Base-by-base conservation (phyloP, 2,113 vertebrate species). In the Misgurnus mizolepis region DNA sequence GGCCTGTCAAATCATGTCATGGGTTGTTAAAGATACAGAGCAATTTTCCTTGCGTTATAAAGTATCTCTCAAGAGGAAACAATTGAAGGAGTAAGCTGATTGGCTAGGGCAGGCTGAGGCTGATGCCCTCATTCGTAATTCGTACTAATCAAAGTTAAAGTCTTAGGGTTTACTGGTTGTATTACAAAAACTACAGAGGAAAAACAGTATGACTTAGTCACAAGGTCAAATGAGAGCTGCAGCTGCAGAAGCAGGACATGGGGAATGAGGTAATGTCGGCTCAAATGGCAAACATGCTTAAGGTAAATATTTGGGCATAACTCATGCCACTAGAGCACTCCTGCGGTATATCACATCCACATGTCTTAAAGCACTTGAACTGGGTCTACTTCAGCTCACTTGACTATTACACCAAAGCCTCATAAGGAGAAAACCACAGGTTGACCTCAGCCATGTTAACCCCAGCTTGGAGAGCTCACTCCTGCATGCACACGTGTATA, bases 221-320 rank as follows among this genome's bases (percentile, higher is more conserved):
- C 41, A 27, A 43, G 72, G 82, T 86, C 85, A 85, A 86, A 82
- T 86, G 18, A 83, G 0, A 34, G 72, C 39, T 49, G 72, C 78
- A 45, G 43, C 18, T 27, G 27, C 50, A 40, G 53, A 4, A 41
- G 62, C 3, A 22, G 65, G 34, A 56, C 22, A 45, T 50, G 56
- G 69, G 22, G 6, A n/a, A 55, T 49, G 67, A 74, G 72, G 80
- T 81, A 88, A 84, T 74, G 18, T 78, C 81, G 56, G 87, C 85
- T 88, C 83, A 80, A 87, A 83, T 77, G 53, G 58, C 75, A 50
- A 78, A 75, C 78, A 82, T 83, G 80, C 84, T 83, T 80, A 76
- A 86, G 79, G 84, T 88, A 88, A 90, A 90, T 89, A 89, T 91
- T 90, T 90, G 85, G 84, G 80, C 72, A 64, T 39, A 56, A 34